Conservation (phyloP, 2,888 invertebrate genomes). For the Elysia crispata region DNA sequence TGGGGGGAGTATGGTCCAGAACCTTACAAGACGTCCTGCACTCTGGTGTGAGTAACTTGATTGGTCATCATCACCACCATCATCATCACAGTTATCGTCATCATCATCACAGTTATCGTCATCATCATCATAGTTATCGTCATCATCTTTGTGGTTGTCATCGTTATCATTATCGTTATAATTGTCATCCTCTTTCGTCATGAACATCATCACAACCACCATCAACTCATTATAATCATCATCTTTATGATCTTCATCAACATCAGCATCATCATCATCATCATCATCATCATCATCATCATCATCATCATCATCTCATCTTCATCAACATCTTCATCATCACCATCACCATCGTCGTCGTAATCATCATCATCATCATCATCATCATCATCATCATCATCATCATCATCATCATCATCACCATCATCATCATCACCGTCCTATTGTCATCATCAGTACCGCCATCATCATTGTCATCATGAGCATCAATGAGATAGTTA, state of each 20-base stretch:
- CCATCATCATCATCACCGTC: neutral
- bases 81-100: too few relatives aligned
- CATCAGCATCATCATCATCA: too few relatives aligned
- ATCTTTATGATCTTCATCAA: too few relatives aligned
- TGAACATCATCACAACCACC: slow-evolving; percentile 2
- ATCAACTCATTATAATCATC: neutral
- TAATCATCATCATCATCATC: slow-evolving; percentile 22
- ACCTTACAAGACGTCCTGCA: slow-evolving; percentile 55
- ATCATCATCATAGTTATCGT: neutral
- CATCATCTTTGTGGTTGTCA: neutral
- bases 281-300: too few relatives aligned
- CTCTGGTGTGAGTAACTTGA: slow-evolving; percentile 43
- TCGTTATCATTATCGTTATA: neutral
- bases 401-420: slow-evolving; percentile 19
- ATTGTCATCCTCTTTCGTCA: slow-evolving; percentile 6
- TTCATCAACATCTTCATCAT: slow-evolving; percentile 1
- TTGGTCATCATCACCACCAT: too few relatives aligned
- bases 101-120: neutral
- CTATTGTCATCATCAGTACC: too few relatives aligned
- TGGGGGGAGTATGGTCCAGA: slow-evolving; percentile 58
- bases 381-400: slow-evolving; percentile 22
- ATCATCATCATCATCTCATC: neutral
- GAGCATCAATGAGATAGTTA: too few relatives aligned
- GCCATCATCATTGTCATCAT: too few relatives aligned
- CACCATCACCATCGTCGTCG: neutral